Conservation (phyloP, 2,113 vertebrate genomes). For the Genyomyrus donnyi region DNA sequence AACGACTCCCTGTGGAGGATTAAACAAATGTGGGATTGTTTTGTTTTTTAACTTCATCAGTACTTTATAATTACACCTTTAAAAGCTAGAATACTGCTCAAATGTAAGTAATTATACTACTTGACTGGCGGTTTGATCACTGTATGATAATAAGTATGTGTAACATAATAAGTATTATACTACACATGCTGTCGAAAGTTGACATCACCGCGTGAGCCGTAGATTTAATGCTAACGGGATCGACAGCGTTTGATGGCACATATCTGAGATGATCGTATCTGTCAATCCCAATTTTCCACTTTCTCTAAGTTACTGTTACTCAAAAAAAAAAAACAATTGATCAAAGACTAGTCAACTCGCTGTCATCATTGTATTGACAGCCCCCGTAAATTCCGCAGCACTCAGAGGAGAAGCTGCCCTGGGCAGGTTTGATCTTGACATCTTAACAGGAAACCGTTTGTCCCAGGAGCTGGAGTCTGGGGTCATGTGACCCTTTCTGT, state of each 20-base stretch:
- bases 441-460: background rate
- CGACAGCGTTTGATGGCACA: background rate
- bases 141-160: background rate
- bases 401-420: background rate
- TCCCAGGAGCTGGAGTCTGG: background rate
- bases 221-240: background rate
- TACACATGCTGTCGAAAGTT: background rate
- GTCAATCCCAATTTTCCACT: background rate
- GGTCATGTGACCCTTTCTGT: background rate
- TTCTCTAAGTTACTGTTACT: background rate
- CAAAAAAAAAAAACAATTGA: background rate
- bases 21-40: background rate
- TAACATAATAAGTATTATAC: background rate
- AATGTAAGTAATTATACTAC: background rate
- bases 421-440: background rate
- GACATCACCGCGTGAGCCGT: background rate
- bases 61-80: background rate
- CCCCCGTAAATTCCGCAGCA: background rate
- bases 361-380: background rate
- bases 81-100: background rate
- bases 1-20: background rate
- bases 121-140: background rate
- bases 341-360: background rate
- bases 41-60: background rate
- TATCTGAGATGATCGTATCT: background rate